Conservation (phyloP, 2,113 vertebrate genomes). For the Nibea coibor region DNA sequence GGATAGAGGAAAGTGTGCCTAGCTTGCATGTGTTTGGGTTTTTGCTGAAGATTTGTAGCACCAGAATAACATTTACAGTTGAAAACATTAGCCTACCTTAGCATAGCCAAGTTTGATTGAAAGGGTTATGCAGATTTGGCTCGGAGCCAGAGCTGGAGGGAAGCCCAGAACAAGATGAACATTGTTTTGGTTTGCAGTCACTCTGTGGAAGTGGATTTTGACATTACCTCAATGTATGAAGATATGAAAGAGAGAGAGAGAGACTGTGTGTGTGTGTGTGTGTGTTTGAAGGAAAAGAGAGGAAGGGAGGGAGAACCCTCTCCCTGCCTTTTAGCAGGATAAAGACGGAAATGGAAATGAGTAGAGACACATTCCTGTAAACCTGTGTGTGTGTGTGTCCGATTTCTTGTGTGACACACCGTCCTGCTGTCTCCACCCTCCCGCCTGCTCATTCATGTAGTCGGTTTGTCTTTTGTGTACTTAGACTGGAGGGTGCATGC, state of each 20-base stretch:
- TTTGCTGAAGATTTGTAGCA: slow-evolving; percentile 6
- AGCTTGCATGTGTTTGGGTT: slow-evolving; percentile 17
- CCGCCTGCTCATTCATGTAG: slow-evolving; percentile 71
- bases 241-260: slow-evolving; percentile 38
- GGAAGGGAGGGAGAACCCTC: slow-evolving; percentile 32
- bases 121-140: slow-evolving; percentile 63
- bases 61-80: slow-evolving; percentile 14
- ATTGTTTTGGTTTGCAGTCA: slow-evolving; percentile 75
- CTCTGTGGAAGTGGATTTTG: slow-evolving; percentile 74
- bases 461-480: slow-evolving; percentile 61
- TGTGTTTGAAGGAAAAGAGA: slow-evolving; percentile 10
- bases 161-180: slow-evolving; percentile 79
- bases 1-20: slow-evolving; percentile 34
- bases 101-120: slow-evolving; percentile 37
- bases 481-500: slow-evolving; percentile 23
- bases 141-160: slow-evolving; percentile 61
- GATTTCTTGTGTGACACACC: slow-evolving; percentile 53
- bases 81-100: slow-evolving; percentile 43
- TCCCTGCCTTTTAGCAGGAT: slow-evolving; percentile 28
- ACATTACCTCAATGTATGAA: slow-evolving; percentile 68
- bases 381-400: slow-evolving; percentile 37
- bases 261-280: too few species aligned
- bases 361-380: slow-evolving; percentile 68
- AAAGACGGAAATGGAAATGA: slow-evolving; percentile 70
- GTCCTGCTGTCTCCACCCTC: slow-evolving; percentile 61